Percentiles rank a stretch among this genome's conserved stretches.
Conservation (phyloP, 1,140 invertebrate genomes). For the Wasmannia auropunctata region DNA sequence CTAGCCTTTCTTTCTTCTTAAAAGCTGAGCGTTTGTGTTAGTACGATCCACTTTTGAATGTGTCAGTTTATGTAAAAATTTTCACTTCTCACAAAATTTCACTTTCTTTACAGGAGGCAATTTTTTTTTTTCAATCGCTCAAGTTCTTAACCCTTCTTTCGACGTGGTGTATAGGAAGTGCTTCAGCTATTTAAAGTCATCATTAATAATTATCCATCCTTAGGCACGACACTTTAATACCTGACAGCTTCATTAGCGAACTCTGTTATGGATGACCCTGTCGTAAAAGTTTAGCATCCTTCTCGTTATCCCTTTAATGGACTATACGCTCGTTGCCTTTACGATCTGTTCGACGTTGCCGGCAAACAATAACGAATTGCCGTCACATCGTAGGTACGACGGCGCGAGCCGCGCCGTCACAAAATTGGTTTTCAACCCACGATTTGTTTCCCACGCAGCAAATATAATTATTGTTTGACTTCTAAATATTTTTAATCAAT, state of each 20-base stretch:
- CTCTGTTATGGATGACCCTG: slow-evolving; percentile 42
- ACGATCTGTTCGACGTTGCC: slow-evolving; percentile 10
- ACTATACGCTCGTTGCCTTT: slow-evolving; percentile 28
- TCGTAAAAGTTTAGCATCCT: slow-evolving; percentile 41
- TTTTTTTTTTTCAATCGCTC: neutral
- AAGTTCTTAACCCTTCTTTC: neutral
- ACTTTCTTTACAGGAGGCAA: neutral
- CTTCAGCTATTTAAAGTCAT: slow-evolving; percentile 32
- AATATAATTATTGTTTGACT: neutral
- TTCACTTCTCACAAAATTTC: neutral
- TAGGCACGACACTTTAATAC: slow-evolving; percentile 32
- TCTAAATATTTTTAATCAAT: slow-evolving; percentile 21
- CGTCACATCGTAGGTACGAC: neutral
- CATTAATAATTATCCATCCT: slow-evolving; percentile 42
- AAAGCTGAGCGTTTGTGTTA: neutral
- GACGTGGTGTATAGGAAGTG: neutral
- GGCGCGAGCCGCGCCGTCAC: neutral
- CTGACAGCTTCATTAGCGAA: slow-evolving; percentile 47
- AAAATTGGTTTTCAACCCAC: slow-evolving; percentile 12
- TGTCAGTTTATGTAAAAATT: neutral
- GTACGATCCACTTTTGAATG: neutral
- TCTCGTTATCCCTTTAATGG: slow-evolving; percentile 40
- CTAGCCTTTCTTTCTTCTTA: neutral
- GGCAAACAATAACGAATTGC: slow-evolving; percentile 18
- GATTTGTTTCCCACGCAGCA: neutral